Evolutionary conservation across 2,888 invertebrate species (phyloP), one percentile per base, ranked within the genome.

Genomic region (Tiliacea citrago): DNA sequence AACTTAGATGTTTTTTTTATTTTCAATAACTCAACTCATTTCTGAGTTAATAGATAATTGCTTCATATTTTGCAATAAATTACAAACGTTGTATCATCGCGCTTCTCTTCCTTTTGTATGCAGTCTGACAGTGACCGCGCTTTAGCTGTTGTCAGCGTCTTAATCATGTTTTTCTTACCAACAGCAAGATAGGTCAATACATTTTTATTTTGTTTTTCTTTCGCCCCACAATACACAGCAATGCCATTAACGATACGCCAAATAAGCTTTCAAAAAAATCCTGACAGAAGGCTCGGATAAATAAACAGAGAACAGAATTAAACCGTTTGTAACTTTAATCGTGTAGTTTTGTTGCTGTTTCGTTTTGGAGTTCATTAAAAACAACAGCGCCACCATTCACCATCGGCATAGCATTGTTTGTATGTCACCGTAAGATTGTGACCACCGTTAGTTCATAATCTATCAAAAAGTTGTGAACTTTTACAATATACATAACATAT

Each of bases 251-350:
- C 45, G 39, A 58, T 63, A 51, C 51, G 29, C 39, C 58, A 51
- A 79, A 57, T 73, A 68, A 71, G 57, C 55, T 49, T 49, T n/a
- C 49, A 13, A 71, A 80, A 81, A 75, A 71, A 75, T 80, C 35
- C 70, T 57, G 60, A 51, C 35, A 58, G 63, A 82, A 79, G 63
- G 81, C 81, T 80, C 69, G 53, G 67, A 58, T 70, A 83, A 61
- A 84, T 55, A 84, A 79, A 84, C 70, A 65, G 13, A 58, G 55
- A 84, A 47, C 62, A 47, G 60, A 84, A 82, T 84, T 76, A 73
- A 73, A 84, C 70, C 29, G 60, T 84, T 84, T 80, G 79, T 79
- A 74, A 74, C 57, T 82, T 80, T 80, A 84, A 84, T 75, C 45
- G 55, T 55, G 75, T 80, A 82, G 82, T 82, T 81, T 60, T 65